Percentiles rank a stretch among this genome's conserved stretches.
Conservation (phyloP, 1,140 invertebrate genomes). For the Arctopsyche grandis region DNA sequence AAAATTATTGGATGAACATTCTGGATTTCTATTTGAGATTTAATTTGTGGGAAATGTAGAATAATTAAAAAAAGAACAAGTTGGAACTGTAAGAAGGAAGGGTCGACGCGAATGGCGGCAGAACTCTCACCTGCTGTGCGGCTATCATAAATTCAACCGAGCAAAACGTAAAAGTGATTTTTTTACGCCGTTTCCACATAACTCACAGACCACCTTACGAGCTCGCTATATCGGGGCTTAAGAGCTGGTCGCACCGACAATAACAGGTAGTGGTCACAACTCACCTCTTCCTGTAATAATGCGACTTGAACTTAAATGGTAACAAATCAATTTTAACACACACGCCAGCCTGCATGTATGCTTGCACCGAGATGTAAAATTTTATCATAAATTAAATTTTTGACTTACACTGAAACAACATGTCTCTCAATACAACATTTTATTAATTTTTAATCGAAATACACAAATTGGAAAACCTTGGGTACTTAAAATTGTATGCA, state of each 20-base stretch:
- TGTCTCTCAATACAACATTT: no score
- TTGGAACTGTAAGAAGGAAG: not conserved
- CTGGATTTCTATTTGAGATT: not conserved
- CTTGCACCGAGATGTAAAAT: not conserved
- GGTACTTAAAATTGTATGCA: no score
- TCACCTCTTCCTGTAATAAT: constrained; percentile 32
- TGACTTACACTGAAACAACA: no score
- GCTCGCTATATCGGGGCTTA: constrained; percentile 24
- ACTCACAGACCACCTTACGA: constrained; percentile 42
- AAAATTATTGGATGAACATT: not conserved
- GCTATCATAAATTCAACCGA: constrained; percentile 39
- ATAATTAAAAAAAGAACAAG: no score
- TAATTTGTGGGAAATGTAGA: not conserved
- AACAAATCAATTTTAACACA: constrained; percentile 35
- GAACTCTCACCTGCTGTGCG: constrained; percentile 39
- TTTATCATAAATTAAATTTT: not conserved
- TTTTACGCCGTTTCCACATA: constrained; percentile 47
- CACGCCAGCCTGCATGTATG: not conserved
- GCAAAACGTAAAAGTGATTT: constrained; percentile 49
- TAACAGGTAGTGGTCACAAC: constrained; percentile 32
- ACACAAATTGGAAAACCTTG: no score
- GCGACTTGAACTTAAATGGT: constrained; percentile 23
- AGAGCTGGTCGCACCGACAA: constrained; percentile 33
- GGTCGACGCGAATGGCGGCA: constrained; percentile 26
- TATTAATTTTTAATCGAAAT: no score